Evolutionary conservation across 2,888 invertebrate species (phyloP), one percentile per base, ranked within the genome.

Genomic region (Schizotus pectinicornis): DNA sequence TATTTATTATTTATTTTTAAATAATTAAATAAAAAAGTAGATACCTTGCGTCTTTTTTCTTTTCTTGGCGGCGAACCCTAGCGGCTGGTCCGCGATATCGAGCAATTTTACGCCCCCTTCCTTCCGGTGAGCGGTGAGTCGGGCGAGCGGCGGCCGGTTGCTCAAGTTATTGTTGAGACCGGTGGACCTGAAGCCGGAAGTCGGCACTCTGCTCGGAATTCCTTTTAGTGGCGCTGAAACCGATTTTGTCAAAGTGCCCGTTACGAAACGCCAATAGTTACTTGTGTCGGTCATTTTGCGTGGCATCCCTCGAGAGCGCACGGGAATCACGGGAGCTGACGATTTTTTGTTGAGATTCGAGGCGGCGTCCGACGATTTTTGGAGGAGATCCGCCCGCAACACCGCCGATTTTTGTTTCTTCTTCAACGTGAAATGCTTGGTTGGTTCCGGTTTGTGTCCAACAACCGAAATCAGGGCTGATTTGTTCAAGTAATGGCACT

Each of bases 201-300:
- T 82, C 11, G 89, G 88, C 51, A 88, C 86, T 71, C 93, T 86
- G 42, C 92, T 93, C 1, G 96, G 95, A 63, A 97, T 89, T 0
- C 96, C 96, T 75, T 94, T 95, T 33, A 96, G 80, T 0, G 97
- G 96, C 1, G 96, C 94, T 94, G 59, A 33, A 62, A 58, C 7
- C 34, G 5, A 22, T 22, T 22, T 22, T 5, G 22, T 22, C 5
- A 22, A 22, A 22, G 2, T 22, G n/a, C n/a, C n/a, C n/a, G n/a
- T n/a, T n/a, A n/a, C n/a, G n/a, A n/a, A n/a, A n/a, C n/a, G n/a
- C n/a, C n/a, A n/a, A n/a, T 22, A 22, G 30, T 84, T 81, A 94
- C 93, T 95, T 35, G 94, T 93, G 75, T 97, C 96, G 70, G 96
- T 96, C 94, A 97, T 95, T 84, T 96, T 96, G 70, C 96, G 87